A percentile compares a stretch with the other conserved stretches of the same genome.
Conservation (phyloP, 1,140 invertebrate genomes). For the Bombus confusus region DNA sequence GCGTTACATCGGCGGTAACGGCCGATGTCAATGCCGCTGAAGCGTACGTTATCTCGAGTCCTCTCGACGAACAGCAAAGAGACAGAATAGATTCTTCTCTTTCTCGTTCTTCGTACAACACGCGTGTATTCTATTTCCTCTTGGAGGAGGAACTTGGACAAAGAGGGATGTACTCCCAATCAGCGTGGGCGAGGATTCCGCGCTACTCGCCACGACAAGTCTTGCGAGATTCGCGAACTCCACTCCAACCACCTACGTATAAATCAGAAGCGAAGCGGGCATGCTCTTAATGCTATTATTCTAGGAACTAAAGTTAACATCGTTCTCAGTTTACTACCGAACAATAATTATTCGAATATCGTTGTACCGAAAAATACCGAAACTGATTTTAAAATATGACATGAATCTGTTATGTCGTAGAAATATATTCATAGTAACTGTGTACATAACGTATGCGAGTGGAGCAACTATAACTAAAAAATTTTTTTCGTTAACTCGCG, state of each 20-base stretch:
- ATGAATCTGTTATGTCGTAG: no score
- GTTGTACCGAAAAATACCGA: no score
- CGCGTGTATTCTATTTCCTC: constrained; percentile 29
- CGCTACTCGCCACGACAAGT: constrained; percentile 40
- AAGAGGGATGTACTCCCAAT: constrained; percentile 72
- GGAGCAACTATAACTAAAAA: no score
- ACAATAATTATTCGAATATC: neutral
- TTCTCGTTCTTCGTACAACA: constrained; percentile 11
- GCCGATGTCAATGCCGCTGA: constrained; percentile 63
- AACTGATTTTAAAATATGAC: no score
- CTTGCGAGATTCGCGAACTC: constrained; percentile 45
- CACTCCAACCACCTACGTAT: constrained; percentile 62
- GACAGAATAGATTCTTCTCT: constrained; percentile 1
- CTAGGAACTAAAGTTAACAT: constrained; percentile 42
- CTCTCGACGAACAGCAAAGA: constrained; percentile 17
- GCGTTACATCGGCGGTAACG: constrained; percentile 13
- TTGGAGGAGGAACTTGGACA: constrained; percentile 52
- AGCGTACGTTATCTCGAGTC: constrained; percentile 14
- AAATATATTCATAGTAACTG: no score
- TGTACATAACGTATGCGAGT: no score
- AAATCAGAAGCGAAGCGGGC: constrained; percentile 59
- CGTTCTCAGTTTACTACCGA: neutral
- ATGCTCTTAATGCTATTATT: constrained; percentile 61
- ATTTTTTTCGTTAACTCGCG: no score
- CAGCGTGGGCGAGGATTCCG: constrained; percentile 71